Percentiles rank a stretch among this genome's conserved stretches.
phyloP scores from a whole-genome alignment of 2,113 vertebrate genomes.

The Cololabis saira region DNA sequence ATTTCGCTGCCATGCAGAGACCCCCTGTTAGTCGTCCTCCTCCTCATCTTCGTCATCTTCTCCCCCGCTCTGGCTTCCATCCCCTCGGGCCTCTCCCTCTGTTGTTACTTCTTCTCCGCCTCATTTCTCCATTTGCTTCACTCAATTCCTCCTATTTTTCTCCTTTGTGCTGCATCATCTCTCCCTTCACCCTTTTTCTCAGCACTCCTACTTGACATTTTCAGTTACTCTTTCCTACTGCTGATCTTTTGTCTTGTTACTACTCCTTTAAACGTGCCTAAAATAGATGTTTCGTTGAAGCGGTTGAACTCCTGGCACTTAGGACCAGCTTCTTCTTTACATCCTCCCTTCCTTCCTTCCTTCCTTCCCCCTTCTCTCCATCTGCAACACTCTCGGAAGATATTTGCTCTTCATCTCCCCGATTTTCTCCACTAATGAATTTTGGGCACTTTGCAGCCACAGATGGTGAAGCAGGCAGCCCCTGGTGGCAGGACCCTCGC shows the following conservation, averaged over 20 bases:
- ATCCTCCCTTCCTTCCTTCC: neutral
- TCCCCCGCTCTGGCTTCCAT: constrained; percentile 22
- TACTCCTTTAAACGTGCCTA: constrained; percentile 11
- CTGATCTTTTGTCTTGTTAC: constrained; percentile 2
- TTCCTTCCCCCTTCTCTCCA: constrained; percentile 2
- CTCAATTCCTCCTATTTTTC: constrained; percentile 44
- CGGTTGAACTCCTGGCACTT: constrained; percentile 30
- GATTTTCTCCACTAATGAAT: constrained; percentile 67
- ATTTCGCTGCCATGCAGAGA: constrained; percentile 41
- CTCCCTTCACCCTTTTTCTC: constrained; percentile 40
- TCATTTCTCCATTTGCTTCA: constrained; percentile 61
- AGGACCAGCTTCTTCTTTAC: constrained; percentile 3
- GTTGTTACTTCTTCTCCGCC: constrained; percentile 45
- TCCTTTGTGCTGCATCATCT: constrained; percentile 40
- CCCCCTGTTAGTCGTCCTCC: constrained; percentile 38
- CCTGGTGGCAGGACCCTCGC: constrained; percentile 41
- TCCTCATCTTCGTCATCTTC: constrained; percentile 26
- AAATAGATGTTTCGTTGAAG: constrained; percentile 50
- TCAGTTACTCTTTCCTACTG: constrained; percentile 5
- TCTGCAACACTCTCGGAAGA: constrained; percentile 37
- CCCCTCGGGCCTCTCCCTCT: constrained; percentile 25
- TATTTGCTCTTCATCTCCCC: constrained; percentile 40
- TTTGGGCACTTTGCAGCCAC: constrained; percentile 71
- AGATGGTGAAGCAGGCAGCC: constrained; percentile 72
- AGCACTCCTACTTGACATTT: constrained; percentile 12